Evolutionary conservation across 2,888 invertebrate species (phyloP), one percentile per base, ranked within the genome.

Genomic region (Cetonia aurata): DNA sequence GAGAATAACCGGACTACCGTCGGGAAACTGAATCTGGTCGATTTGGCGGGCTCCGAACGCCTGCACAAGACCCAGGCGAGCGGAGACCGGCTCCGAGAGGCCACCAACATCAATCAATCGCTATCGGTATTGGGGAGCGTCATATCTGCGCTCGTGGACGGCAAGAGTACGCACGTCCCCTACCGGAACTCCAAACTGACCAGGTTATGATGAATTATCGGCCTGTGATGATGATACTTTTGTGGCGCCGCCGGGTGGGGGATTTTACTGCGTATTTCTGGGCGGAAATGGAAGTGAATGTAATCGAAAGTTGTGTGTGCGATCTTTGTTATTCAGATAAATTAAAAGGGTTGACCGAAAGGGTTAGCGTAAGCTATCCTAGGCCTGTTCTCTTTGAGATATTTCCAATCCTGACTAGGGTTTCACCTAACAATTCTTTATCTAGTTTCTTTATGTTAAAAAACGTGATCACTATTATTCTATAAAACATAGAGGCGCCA

Each of bases 171-270:
- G 0, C 97, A 98, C 83, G 95, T 99, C 75, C 98, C 98, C 0
- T 99, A 99, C 85, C 88, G 98, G 77, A 98, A 99, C 86, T 96
- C 96, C 0, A 99, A 99, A 84, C 86, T 99, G 13, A 99, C 98
- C 0, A 85, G 96, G n/a, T 85, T 97, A n/a, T 59, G 59, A 59
- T 44, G 44, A 25, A 59, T 42, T 59, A 59, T 44, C 42, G 9
- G 50, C 13, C 50, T 50, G 9, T n/a, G 50, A 9, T 44, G 25
- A 25, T 25, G 25, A 25, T 4, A 4, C 25, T 25, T 25, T 25
- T 25, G 25, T 25, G 25, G 3, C 3, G 4, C 53, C 53, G n/a
- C n/a, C 25, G 53, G 3, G 25, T 25, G 4, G 25, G 25, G 25
- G 4, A 25, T 25, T n/a, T 25, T 25, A 25, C 25, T 25, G 25